A percentile compares a stretch with the other conserved stretches of the same genome.
Conservation (phyloP, 2,888 invertebrate species). For the Halictus quadricinctus region DNA sequence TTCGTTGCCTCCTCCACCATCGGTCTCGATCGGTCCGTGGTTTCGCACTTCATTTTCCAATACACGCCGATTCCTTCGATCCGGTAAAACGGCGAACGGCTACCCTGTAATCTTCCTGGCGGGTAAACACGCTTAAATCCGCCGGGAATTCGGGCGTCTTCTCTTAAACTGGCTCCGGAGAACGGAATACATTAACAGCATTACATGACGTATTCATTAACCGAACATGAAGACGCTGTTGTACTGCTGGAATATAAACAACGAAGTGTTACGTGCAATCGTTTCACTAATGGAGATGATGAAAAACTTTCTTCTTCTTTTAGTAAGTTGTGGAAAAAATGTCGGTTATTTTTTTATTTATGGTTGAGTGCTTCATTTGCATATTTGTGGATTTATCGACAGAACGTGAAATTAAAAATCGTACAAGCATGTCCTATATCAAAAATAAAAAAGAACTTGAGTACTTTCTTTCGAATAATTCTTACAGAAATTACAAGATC, state of each 20-base stretch:
- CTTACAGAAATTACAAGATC: too few species aligned
- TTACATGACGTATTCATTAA: background rate
- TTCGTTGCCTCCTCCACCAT: constrained; percentile 56
- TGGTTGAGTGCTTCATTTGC: background rate
- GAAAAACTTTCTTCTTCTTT: too few species aligned
- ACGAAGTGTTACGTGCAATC: background rate
- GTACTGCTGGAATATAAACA: background rate
- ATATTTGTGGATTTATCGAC: background rate
- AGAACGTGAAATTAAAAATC: too few species aligned
- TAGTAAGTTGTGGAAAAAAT: background rate
- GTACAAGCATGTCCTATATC: too few species aligned
- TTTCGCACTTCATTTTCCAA: constrained; percentile 57
- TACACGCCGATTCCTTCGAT: constrained; percentile 37
- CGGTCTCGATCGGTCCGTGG: constrained; percentile 43
- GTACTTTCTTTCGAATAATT: too few species aligned
- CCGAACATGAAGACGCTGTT: background rate
- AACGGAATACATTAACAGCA: background rate
- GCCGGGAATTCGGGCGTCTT: background rate
- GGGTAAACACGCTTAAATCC: background rate
- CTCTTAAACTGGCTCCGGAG: background rate
- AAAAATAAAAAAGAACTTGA: too few species aligned
- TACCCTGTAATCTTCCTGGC: constrained; percentile 28
- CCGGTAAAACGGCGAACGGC: constrained; percentile 5
- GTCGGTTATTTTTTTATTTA: background rate
- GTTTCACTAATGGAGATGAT: background rate